Base-by-base conservation (phyloP, 2,113 vertebrate genomes). In the Cyanocitta stelleri region DNA sequence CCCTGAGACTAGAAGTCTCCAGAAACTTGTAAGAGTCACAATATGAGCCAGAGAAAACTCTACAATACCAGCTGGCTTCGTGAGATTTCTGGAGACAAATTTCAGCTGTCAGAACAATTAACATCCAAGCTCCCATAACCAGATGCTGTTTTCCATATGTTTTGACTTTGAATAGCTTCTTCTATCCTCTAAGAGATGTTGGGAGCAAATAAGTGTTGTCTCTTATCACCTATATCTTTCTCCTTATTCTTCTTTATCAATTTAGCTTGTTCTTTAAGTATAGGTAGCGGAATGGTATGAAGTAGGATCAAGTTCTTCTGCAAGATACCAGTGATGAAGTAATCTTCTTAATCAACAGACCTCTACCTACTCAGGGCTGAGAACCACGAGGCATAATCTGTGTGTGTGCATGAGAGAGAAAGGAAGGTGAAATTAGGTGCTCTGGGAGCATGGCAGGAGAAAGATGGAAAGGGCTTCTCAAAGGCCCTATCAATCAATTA, bases 131-230 rank as follows among this genome's bases (percentile, higher is more conserved):
- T 94, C 69, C 77, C 87, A 92, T 90, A 95, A 95, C 77, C 69
- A 95, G 84, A 95, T 95, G 80, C 69, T 91, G 69, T 95, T 89
- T 93, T 95, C 91, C 88, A 83, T 89, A 90, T 93, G 89, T 96
- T 92, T 96, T 89, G 80, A 92, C 54, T 94, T 90, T 87, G 52
- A 84, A 75, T 92, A 75, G 80, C 68, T 95, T 89, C 62, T 94
- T 72, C 77, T 87, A 72, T 61, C 39, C 54, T 93, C 61, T 79
- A 94, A 87, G 69, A 49, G 58, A 87, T 52, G 82, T 82, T 91
- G 68, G 58, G 46, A 92, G 32, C 52, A 94, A 89, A 72, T 52
- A 86, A 81, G 41, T 61, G 43, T 51, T 85, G 35, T 77, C 48
- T 90, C 64, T 88, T 89, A 79, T 64, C n/a, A 78, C 78, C 39